These are phyloP conservation scores for Pteropus alecto DNA, from an alignment of 2,113 vertebrate species.

Conservation along the genomic window DNA sequence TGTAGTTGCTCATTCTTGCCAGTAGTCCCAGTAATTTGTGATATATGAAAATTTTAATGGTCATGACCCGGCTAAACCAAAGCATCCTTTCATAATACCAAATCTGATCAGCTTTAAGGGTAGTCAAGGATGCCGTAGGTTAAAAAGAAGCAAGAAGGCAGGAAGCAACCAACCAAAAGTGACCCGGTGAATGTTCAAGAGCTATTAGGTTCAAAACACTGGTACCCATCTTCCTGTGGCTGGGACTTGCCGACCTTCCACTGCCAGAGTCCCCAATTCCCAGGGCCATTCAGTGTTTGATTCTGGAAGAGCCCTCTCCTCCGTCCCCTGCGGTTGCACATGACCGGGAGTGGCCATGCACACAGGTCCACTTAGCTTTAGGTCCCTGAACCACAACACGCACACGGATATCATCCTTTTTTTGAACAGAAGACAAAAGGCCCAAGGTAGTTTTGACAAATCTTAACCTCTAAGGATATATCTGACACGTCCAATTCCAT, in stretches of 20 bases:
- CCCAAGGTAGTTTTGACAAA: fast-evolving
- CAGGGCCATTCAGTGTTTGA: neutral
- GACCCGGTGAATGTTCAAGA: neutral
- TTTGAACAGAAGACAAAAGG: neutral
- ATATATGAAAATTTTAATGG: neutral
- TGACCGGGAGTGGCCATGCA: fast-evolving
- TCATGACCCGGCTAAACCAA: neutral
- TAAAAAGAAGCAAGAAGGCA: neutral
- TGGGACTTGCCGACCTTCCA: neutral
- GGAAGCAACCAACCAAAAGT: neutral
- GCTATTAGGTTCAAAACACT: neutral
- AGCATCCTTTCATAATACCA: neutral
- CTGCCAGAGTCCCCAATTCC: neutral
- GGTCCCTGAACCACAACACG: neutral
- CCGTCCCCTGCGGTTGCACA: no score
- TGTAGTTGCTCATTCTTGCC: neutral
- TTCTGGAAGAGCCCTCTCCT: fast-evolving
- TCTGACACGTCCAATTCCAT: neutral
- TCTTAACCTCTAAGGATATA: neutral
- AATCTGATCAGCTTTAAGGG: neutral
- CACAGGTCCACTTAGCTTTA: fast-evolving
- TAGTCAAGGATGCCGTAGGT: neutral
- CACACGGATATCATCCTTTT: neutral
- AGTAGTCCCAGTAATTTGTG: neutral
- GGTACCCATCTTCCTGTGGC: neutral